These are phyloP conservation scores for Zaprionus gabonicus DNA, from an alignment of 1,140 invertebrate species.

Conservation along the genomic window DNA sequence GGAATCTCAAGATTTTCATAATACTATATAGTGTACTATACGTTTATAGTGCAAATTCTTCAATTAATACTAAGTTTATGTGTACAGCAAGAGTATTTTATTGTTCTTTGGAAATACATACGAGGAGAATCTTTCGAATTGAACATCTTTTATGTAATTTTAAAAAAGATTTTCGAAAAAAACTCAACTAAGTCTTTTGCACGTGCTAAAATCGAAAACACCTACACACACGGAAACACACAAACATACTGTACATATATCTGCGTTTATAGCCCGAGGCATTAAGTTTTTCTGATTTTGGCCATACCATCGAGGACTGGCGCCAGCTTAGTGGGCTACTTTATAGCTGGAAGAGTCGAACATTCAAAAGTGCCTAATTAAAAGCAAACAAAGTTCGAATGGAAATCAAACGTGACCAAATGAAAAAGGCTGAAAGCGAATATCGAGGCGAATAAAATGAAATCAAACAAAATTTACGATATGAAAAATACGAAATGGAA, in stretches of 20 bases:
- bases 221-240: not conserved
- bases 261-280: not conserved
- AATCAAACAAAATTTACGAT: constrained; percentile 56
- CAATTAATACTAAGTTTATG: no score
- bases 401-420: constrained; percentile 52
- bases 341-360: constrained; percentile 11
- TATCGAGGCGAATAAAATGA: constrained; percentile 30
- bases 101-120: no score
- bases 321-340: constrained; percentile 1
- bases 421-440: constrained; percentile 12
- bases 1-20: not conserved
- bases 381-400: constrained; percentile 60
- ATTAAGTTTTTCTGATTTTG: constrained; percentile 26
- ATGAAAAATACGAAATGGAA: constrained; percentile 32
- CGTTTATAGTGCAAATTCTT: no score
- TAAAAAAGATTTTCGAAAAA: not conserved
- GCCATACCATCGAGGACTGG: constrained; percentile 7
- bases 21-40: not conserved
- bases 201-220: constrained; percentile 9
- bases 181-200: not conserved
- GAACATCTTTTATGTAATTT: no score
- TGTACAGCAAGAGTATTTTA: no score
- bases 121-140: no score
- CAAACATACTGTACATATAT: not conserved
- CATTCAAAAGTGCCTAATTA: constrained; percentile 55